phyloP scores from a whole-genome alignment of 92 coral and sea anemone genomes.

The Porites rus region DNA sequence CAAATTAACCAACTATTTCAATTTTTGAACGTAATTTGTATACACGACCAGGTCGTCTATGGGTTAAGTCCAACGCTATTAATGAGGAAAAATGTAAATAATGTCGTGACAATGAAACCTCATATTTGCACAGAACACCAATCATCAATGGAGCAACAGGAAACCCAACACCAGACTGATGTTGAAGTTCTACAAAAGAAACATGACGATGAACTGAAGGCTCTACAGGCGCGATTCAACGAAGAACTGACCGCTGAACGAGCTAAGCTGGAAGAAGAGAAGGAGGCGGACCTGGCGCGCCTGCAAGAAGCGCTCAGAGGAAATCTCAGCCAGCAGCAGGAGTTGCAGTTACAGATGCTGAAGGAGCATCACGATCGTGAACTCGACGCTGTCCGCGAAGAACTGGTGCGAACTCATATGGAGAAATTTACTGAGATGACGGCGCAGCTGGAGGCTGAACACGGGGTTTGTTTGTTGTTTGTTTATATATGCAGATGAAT shows the following conservation, averaged over 20 bases:
- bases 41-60: no score
- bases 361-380: constrained; percentile 95
- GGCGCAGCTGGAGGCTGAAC: constrained; percentile 83
- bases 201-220: constrained; percentile 72
- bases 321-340: constrained; percentile 90
- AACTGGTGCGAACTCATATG: constrained; percentile 97
- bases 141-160: constrained; percentile 63
- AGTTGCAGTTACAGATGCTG: constrained; percentile 86
- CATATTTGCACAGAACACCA: constrained; percentile 59
- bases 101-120: background rate
- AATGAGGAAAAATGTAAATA: background rate
- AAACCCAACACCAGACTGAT: constrained; percentile 55
- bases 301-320: constrained; percentile 86
- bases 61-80: fast-evolving
- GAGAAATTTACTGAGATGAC: constrained; percentile 97
- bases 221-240: constrained; percentile 67
- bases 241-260: constrained; percentile 79
- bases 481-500: background rate
- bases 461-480: constrained; percentile 70
- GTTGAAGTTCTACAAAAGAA: constrained; percentile 57
- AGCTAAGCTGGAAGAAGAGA: constrained; percentile 75
- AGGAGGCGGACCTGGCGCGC: constrained; percentile 78
- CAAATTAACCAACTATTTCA: no score
- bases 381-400: constrained; percentile 87
- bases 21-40: no score